phyloP scores from a whole-genome alignment of 2,888 invertebrate genomes.

The Anodontia alba region DNA sequence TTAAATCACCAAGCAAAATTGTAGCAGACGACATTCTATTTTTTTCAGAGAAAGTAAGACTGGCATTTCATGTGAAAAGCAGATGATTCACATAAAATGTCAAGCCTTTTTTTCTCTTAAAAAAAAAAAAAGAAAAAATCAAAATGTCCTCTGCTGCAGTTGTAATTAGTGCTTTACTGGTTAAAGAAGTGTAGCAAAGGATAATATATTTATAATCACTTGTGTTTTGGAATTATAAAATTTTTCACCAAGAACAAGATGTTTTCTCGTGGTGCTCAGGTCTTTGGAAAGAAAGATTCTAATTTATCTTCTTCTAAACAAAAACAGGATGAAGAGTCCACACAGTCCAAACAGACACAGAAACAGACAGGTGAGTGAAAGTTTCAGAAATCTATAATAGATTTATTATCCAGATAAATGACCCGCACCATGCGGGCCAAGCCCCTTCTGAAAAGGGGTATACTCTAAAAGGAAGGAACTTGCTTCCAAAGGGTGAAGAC shows the following conservation, averaged over 20 bases:
- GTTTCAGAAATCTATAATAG: too few relatives aligned
- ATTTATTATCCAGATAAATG: too few relatives aligned
- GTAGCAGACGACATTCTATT: not conserved
- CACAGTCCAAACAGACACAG: slow-evolving; percentile 8
- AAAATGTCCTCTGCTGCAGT: too few relatives aligned
- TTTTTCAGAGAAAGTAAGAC: not conserved
- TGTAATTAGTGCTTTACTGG: too few relatives aligned
- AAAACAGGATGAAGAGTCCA: slow-evolving; percentile 49
- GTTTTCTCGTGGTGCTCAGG: not conserved
- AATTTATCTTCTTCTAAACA: slow-evolving; percentile 59
- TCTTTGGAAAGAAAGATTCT: slow-evolving; percentile 18
- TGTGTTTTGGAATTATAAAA: not conserved
- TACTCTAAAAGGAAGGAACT: too few relatives aligned
- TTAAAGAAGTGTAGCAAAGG: not conserved
- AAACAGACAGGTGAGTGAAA: slow-evolving; percentile 11
- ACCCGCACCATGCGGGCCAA: too few relatives aligned
- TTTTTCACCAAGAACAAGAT: too few relatives aligned
- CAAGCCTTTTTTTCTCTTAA: too few relatives aligned
- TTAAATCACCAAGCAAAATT: not conserved
- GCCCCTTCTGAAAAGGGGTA: too few relatives aligned
- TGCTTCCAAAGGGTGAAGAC: too few relatives aligned
- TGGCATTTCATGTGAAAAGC: not conserved
- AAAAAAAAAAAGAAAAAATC: too few relatives aligned
- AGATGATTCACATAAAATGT: not conserved
- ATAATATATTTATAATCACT: not conserved